A percentile compares a stretch with the other conserved stretches of the same genome.
These are phyloP conservation scores for Clarias macrocephalus DNA, from an alignment of 2,113 vertebrate genomes.

Conservation along the genomic window DNA sequence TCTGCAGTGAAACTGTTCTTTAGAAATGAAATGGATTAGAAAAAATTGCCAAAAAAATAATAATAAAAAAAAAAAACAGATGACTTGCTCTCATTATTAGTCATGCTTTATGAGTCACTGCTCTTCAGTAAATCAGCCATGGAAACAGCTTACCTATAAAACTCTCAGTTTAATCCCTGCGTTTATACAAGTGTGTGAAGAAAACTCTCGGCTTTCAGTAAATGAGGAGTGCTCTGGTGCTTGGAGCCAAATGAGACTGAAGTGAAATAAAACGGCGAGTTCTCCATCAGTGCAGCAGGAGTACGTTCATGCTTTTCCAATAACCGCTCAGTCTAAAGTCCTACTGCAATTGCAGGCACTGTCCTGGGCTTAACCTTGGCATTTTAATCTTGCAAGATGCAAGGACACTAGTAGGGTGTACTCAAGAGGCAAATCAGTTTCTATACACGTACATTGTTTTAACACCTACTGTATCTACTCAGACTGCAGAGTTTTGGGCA, in stretches of 20 bases:
- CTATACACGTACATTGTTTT: not conserved
- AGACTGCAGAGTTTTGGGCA: not conserved
- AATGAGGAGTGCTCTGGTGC: not conserved
- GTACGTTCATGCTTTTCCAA: not conserved
- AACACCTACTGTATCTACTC: not conserved
- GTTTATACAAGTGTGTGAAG: not conserved
- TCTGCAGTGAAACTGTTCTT: not conserved
- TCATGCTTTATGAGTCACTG: not conserved
- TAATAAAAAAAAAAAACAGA: not conserved
- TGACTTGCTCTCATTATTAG: not conserved
- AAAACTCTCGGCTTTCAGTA: not conserved
- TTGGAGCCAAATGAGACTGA: constrained; percentile 17
- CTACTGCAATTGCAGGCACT: not conserved
- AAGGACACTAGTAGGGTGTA: not conserved
- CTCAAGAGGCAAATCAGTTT: not conserved
- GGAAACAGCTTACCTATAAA: constrained; percentile 1
- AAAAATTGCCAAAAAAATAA: no score
- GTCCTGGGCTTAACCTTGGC: not conserved
- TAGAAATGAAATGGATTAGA: not conserved
- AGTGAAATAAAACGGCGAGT: not conserved
- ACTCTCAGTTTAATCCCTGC: not conserved
- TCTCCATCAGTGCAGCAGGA: not conserved
- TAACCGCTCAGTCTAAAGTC: constrained; percentile 12
- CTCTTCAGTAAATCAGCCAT: not conserved
- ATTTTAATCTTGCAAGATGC: not conserved